Evolutionary conservation across 2,797 vertebrate genomes (phyloP).

Genomic region (Trachops cirrhosus): DNA sequence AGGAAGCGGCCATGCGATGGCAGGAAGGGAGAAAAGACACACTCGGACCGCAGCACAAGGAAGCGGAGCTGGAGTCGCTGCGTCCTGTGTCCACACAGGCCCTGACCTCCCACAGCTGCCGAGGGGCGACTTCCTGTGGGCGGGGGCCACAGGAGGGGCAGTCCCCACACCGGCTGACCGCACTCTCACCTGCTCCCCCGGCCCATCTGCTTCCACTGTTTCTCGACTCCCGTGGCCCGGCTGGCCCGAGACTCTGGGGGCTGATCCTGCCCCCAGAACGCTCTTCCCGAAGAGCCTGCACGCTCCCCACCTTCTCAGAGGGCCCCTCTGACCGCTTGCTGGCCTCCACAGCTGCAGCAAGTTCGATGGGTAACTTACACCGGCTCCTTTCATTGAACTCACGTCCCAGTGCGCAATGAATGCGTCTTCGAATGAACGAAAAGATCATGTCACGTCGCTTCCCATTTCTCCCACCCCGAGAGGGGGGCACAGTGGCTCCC

Average conservation of each 20-base stretch:
- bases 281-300: background rate
- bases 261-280: no score
- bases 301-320: background rate
- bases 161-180: accelerated
- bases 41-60: accelerated
- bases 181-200: background rate
- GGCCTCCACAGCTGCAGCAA: background rate
- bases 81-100: accelerated
- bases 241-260: background rate
- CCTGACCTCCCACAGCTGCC: background rate
- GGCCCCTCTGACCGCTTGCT: background rate
- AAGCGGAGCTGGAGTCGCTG: accelerated
- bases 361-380: background rate
- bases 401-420: background rate
- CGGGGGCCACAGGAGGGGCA: background rate
- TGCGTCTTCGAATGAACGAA: background rate
- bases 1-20: background rate
- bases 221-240: background rate
- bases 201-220: background rate
- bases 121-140: background rate
- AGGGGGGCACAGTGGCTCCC: background rate
- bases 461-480: background rate
- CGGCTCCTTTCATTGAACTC: background rate
- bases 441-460: background rate
- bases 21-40: background rate